Evolutionary conservation across 1,140 invertebrate genomes (phyloP), one percentile per base, ranked within the genome.

Genomic region (Macrocentrus cingulum): DNA sequence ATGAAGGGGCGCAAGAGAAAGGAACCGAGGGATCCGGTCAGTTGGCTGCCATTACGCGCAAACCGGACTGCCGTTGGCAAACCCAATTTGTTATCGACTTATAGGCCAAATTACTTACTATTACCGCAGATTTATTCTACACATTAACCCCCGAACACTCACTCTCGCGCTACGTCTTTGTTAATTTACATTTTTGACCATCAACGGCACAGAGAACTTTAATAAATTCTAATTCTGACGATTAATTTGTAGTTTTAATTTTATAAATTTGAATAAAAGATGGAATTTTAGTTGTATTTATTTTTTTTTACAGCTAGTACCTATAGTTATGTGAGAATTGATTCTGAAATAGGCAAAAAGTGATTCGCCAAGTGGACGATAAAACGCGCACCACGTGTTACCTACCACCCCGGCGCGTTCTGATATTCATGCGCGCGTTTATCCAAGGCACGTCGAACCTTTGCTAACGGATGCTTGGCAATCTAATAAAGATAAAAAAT

Each of bases 1-100:
- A 45, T 44, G 29, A 25, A 29, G 46, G 52, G 51, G 20, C 5
- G 39, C 41, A 44, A 56, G 36, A 25, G 45, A 42, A 41, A 36
- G 15, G 45, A 62, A 62, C 64, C 62, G 64, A 62, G 66, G 67
- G 69, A 75, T 74, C 67, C 67, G 75, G 72, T 76, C 75, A 76
- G 72, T 77, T 75, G 73, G 61, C 71, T 72, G 74, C 72, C 71
- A 75, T 76, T 77, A 75, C 65, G 59, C 62, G 41, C 56, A 34
- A 60, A 62, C 65, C 62, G 39, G 59, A 62, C 68, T 72, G 72
- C 73, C 70, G 66, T 68, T 77, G 71, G 72, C 71, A 72, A 77
- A 75, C 66, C 70, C 76, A 76, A 80, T 80, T 80, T 80, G 75
- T 80, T 80, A 78, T 80, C 77, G 77, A 79, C 75, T 79, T 80